Evolutionary conservation across 2,888 invertebrate species (phyloP), one percentile per base, ranked within the genome.

Genomic region (Camponotus fellah): DNA sequence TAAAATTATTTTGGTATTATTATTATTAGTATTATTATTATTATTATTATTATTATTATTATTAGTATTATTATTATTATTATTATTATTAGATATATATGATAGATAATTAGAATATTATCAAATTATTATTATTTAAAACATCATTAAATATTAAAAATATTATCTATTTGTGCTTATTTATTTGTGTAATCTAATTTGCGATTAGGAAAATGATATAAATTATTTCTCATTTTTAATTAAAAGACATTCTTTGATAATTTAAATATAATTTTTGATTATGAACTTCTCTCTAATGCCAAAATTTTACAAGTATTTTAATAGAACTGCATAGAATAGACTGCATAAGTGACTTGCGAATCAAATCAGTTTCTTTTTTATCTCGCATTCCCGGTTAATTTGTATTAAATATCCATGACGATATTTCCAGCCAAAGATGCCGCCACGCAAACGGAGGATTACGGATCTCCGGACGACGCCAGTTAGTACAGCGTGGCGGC

Each of bases 401-500:
- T 10, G 8, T 56, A 56, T 43, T 43, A 43, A 79, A 21, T n/a
- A 17, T 17, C 32, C 6, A 21, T 21, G 58, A 17, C 26, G 14
- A 34, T 26, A 26, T 83, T 76, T 80, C 2, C 72, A 90, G 90
- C 83, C 79, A 91, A 92, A 91, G 93, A 94, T 91, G 94, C 93
- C 93, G 94, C 94, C 94, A 94, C 94, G 94, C 94, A 94, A 86
- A 94, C 94, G 76, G 94, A 94, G 85, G 93, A 93, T 89, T 81
- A 89, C 79, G 91, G 91, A 85, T 93, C 93, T 69, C 92, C 92
- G 82, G 93, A 92, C 76, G 90, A 92, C 76, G 86, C 91, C 89
- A 95, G 94, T 94, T 95, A 94, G 94, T 95, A 94, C 89, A 91
- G 94, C 94, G 94, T 94, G 94, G 94, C 92, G 94, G 93, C 94